phyloP scores from a whole-genome alignment of 1,140 invertebrate genomes.

The Cherax quadricarinatus region DNA sequence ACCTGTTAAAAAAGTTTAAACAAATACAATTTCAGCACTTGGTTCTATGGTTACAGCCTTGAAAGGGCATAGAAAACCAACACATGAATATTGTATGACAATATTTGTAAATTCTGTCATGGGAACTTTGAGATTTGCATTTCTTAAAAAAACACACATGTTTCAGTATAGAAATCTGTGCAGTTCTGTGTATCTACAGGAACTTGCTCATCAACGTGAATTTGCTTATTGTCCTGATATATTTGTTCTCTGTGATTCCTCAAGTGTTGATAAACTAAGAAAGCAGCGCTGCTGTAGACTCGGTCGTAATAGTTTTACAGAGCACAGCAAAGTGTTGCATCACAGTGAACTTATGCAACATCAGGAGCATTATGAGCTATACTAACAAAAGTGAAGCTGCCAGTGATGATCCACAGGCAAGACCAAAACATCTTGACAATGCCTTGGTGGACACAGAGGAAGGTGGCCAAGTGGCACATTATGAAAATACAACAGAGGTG shows the following conservation, averaged over 20 bases:
- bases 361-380: conserved; percentile 49
- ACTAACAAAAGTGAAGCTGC: conserved; percentile 20
- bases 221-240: background rate
- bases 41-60: conserved; percentile 3
- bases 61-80: background rate
- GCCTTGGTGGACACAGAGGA: conserved; percentile 1
- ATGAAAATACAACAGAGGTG: conserved; percentile 7
- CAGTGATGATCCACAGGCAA: background rate
- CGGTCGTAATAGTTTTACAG: background rate
- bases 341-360: conserved; percentile 36
- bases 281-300: background rate
- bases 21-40: background rate
- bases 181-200: background rate
- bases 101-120: background rate
- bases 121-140: background rate
- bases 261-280: conserved; percentile 8
- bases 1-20: background rate
- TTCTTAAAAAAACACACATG: background rate
- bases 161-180: background rate
- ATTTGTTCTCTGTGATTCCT: background rate
- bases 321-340: no score
- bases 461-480: background rate
- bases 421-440: conserved; percentile 18
- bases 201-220: conserved; percentile 19
- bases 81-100: background rate